Evolutionary conservation across 2,888 invertebrate genomes (phyloP).

Genomic region (Saturnia japonica): DNA sequence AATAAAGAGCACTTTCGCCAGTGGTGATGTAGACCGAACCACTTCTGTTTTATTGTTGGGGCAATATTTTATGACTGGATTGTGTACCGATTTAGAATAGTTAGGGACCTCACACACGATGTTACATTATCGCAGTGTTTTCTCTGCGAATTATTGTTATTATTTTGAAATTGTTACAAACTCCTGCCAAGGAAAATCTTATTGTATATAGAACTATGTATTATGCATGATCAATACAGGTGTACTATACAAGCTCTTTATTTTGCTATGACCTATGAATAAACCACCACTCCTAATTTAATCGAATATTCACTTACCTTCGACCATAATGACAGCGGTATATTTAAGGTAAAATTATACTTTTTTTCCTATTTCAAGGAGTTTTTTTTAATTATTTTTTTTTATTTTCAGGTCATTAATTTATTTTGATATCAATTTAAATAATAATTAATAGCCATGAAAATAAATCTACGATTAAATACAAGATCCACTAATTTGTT

Average conservation of each 20-base stretch:
- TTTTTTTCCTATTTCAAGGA: too few species aligned
- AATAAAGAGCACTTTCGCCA: constrained; percentile 74
- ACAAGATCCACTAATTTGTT: background rate
- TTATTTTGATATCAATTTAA: background rate
- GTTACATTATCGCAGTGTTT: constrained; percentile 32
- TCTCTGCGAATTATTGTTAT: background rate
- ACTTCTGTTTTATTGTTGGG: constrained; percentile 81
- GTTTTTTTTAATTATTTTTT: too few species aligned
- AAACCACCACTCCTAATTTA: too few species aligned
- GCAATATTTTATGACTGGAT: constrained; percentile 81
- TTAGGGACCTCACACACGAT: constrained; percentile 37
- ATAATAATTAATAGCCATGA: background rate
- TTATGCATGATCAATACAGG: too few species aligned
- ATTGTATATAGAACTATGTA: too few species aligned
- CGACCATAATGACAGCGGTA: background rate
- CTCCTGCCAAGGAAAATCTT: too few species aligned
- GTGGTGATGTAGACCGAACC: constrained; percentile 70
- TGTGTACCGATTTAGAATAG: constrained; percentile 77
- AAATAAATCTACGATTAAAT: background rate
- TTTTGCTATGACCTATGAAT: too few species aligned
- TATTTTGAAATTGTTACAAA: too few species aligned
- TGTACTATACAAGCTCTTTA: too few species aligned
- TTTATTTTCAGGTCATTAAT: too few species aligned
- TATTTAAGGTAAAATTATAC: too few species aligned
- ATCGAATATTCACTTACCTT: background rate